A percentile compares a stretch with the other conserved stretches of the same genome.
These are phyloP conservation scores for Drosophila navojoa DNA, from an alignment of 1,140 invertebrate genomes.

Conservation along the genomic window DNA sequence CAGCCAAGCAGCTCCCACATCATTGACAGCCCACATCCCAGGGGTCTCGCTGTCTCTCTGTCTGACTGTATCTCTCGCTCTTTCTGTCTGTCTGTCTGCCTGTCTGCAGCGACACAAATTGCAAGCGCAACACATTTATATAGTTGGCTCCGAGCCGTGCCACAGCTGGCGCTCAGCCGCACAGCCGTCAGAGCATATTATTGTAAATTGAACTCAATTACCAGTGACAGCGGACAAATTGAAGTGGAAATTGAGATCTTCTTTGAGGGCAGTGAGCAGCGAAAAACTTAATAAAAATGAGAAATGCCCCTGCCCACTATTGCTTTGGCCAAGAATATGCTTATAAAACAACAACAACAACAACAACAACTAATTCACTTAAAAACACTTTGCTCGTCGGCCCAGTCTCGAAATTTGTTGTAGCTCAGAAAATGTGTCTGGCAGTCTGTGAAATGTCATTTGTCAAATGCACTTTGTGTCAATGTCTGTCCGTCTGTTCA, in stretches of 20 bases:
- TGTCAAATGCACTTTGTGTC: slow-evolving; percentile 82
- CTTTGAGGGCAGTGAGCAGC: slow-evolving; percentile 48
- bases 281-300: slow-evolving; percentile 72
- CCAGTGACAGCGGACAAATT: slow-evolving; percentile 83
- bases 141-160: slow-evolving; percentile 44
- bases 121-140: slow-evolving; percentile 75
- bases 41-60: slow-evolving; percentile 14
- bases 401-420: slow-evolving; percentile 55
- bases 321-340: slow-evolving; percentile 5
- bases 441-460: slow-evolving; percentile 82
- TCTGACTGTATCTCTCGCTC: slow-evolving; percentile 4
- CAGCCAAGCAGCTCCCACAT: background rate
- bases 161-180: slow-evolving; percentile 65
- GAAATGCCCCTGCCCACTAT: slow-evolving; percentile 50
- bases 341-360: slow-evolving; percentile 16
- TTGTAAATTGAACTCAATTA: slow-evolving; percentile 84
- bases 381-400: slow-evolving; percentile 71
- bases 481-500: slow-evolving; percentile 43
- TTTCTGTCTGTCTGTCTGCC: slow-evolving; percentile 13
- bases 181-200: slow-evolving; percentile 80
- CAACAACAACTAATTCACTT: slow-evolving; percentile 75
- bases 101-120: slow-evolving; percentile 69
- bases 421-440: slow-evolving; percentile 58
- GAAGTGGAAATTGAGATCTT: slow-evolving; percentile 84
- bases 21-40: background rate